Conservation (phyloP, 2,888 invertebrate species). For the Bombyx huttoni region DNA sequence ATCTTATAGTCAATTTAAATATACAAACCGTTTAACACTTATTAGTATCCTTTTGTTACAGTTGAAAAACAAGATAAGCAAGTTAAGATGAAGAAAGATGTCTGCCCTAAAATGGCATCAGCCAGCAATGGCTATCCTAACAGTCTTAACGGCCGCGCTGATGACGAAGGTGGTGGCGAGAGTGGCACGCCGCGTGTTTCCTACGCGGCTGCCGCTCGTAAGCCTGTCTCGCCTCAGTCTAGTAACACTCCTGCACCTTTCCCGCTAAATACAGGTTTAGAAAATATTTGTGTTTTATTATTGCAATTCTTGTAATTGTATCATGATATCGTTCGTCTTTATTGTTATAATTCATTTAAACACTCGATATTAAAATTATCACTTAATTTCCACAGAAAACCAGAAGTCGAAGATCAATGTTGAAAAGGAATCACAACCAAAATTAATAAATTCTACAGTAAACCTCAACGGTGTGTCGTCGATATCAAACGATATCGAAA, state of each 20-base stretch:
- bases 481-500: constrained; percentile 34
- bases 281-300: constrained; percentile 3
- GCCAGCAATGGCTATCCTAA: constrained; percentile 58
- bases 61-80: constrained; percentile 51
- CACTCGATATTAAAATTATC: neutral
- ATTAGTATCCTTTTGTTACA: constrained; percentile 27
- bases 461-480: constrained; percentile 49
- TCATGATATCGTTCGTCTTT: constrained; percentile 2
- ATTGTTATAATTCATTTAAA: neutral
- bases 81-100: constrained; percentile 55
- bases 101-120: constrained; percentile 31
- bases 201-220: constrained; percentile 58
- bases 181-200: constrained; percentile 42
- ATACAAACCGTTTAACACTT: too few species aligned
- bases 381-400: constrained; percentile 33
- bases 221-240: constrained; percentile 51
- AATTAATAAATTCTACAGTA: constrained; percentile 27
- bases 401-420: constrained; percentile 39
- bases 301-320: constrained; percentile 6
- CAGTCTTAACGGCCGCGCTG: constrained; percentile 57
- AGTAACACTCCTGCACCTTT: constrained; percentile 43
- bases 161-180: constrained; percentile 56
- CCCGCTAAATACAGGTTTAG: constrained; percentile 46
- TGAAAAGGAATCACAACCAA: constrained; percentile 40
- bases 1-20: too few species aligned